Evolutionary conservation across 1,140 invertebrate species (phyloP).

Genomic region (Aricia agestis): DNA sequence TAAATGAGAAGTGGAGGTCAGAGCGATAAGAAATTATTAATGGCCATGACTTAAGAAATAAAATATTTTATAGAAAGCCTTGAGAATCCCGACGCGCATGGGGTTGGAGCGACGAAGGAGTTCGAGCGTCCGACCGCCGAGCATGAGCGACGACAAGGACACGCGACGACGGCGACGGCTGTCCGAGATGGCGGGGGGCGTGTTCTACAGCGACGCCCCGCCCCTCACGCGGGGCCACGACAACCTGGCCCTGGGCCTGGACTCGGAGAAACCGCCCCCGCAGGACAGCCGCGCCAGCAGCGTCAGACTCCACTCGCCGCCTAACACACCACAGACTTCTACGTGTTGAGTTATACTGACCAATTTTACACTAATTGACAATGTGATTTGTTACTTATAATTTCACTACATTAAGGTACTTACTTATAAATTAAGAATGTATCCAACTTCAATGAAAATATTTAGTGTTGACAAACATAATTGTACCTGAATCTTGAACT

Average conservation of each 20-base stretch:
- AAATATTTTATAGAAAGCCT: constrained; percentile 40
- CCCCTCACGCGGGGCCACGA: constrained; percentile 50
- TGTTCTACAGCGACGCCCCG: constrained; percentile 63
- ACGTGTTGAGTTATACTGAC: constrained; percentile 32
- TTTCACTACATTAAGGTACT: no score
- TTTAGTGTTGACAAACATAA: neutral
- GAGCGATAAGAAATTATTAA: no score
- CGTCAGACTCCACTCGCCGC: constrained; percentile 41
- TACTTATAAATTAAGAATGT: no score
- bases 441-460: neutral
- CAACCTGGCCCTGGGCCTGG: constrained; percentile 51
- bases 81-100: constrained; percentile 50
- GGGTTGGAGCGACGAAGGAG: constrained; percentile 58
- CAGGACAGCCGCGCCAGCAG: constrained; percentile 43
- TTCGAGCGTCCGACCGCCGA: constrained; percentile 63
- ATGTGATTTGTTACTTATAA: neutral
- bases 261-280: constrained; percentile 50
- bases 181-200: constrained; percentile 64
- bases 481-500: neutral
- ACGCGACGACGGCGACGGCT: constrained; percentile 55
- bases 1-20: no score
- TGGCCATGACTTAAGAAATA: neutral
- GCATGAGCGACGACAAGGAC: constrained; percentile 59
- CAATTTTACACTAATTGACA: neutral
- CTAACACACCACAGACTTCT: constrained; percentile 40